Evolutionary conservation across 1,140 invertebrate genomes (phyloP), one percentile per base, ranked within the genome.

Genomic region (Schlechtendalia chinensis): DNA sequence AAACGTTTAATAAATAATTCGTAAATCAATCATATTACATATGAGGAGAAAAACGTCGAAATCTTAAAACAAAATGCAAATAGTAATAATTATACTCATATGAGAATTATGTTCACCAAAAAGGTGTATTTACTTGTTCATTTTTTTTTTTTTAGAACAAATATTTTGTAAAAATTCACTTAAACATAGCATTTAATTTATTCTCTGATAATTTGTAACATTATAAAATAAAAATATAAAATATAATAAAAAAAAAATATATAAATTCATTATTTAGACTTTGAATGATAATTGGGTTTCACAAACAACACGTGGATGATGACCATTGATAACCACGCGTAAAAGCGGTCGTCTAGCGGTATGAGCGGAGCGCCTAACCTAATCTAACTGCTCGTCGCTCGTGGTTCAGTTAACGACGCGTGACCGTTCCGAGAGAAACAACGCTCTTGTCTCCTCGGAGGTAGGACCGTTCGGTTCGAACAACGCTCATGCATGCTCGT

Each of bases 221-320:
- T 39, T 39, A 39, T 39, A 8, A 8, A 39, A 39, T 8, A 39
- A 39, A 39, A 39, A 39, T 39, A 39, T 4, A 39, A 39, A 39
- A n/a, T n/a, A n/a, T n/a, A n/a, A n/a, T n/a, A n/a, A n/a, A n/a
- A n/a, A n/a, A n/a, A n/a, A n/a, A 54, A 54, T 19, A 54, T 54
- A 54, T 14, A 4, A 39, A 17, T 65, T 56, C n/a, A 27, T 77
- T 80, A 67, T 54, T 82, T 82, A 11, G 80, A 59, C 47, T 81
- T 63, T 45, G 50, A 81, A 80, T 93, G 94, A 86, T 96, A 96
- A 85, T 93, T 93, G 0, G 91, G 86, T 67, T 91, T 90, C 1
- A 98, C 90, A 88, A 99, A 99, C 0, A 97, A 97, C 94, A 98
- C 96, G 87, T 96, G 97, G 0, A 90, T 88, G 8, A 98, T 89